Base-by-base conservation (phyloP, 2,888 invertebrate genomes). In the Lacanobia wlatinum region DNA sequence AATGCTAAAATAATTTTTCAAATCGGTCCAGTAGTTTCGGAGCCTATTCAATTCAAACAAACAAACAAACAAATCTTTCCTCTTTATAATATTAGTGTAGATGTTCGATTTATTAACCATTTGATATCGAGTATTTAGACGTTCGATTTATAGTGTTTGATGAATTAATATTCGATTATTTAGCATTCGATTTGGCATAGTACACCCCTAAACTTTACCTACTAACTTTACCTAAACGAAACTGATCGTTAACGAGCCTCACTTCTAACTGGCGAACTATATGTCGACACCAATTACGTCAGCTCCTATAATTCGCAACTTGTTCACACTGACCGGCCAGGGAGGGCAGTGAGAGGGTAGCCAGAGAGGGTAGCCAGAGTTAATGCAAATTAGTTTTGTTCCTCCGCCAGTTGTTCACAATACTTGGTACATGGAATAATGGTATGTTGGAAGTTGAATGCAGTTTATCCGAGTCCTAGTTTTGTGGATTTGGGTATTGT, bases 341-440 rank as follows among this genome's bases (percentile, higher is more conserved):
- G 38, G 34, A 60, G 46, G 46, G 71, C 43, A 4, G 12, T 9
- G 43, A 14, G 14, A 43, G 43, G 12, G 14, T 43, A n/a, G n/a
- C n/a, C n/a, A 43, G 63, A 55, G 53, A 18, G 58, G 70, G 65
- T n/a, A 69, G 18, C 50, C 59, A 73, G 73, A 83, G 78, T 79
- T 85, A 86, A 87, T 87, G 87, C 73, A 87, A 87, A 87, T 84
- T 81, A 86, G 84, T 86, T 87, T 86, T 82, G 87, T 87, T 85
- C 69, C 66, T 59, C 61, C 58, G 61, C 34, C 70, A 79, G 78
- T 84, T 83, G 87, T 80, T 81, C 79, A 78, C 82, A 82, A 83
- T 84, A 77, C 77, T 79, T 71, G 84, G 84, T 74, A 68, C 53
- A 80, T 58, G 23, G 80, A 78, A 79, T 83, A 75, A 71, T 64